phyloP scores from a whole-genome alignment of 2,113 vertebrate genomes.

The Rhinogobius similis region DNA sequence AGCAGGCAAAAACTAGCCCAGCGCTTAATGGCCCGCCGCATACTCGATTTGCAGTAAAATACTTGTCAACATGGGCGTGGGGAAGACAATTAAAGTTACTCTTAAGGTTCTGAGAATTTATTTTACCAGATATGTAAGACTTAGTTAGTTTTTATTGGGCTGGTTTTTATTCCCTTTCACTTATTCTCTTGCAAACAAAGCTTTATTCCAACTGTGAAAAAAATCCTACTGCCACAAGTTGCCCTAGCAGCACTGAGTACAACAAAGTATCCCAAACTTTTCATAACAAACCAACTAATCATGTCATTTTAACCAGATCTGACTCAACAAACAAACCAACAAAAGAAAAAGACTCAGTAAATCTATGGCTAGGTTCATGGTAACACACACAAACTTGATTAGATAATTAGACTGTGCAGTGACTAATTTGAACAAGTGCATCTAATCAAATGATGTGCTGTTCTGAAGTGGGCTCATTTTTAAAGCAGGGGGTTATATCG shows the following conservation, averaged over 20 bases:
- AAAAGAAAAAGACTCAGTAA: not conserved
- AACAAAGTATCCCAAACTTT: too few relatives aligned
- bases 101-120: too few relatives aligned
- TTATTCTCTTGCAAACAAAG: too few relatives aligned
- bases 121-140: too few relatives aligned
- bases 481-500: conserved; percentile 30
- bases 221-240: too few relatives aligned
- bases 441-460: conserved; percentile 20
- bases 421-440: conserved; percentile 34
- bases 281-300: not conserved
- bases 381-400: conserved; percentile 2
- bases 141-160: too few relatives aligned
- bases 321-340: not conserved
- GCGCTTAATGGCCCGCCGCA: not conserved
- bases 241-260: too few relatives aligned
- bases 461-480: conserved; percentile 38
- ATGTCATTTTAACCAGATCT: not conserved
- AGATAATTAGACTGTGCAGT: conserved; percentile 23
- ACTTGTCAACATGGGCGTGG: not conserved
- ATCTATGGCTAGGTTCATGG: not conserved
- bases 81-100: not conserved
- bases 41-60: conserved; percentile 7
- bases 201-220: too few relatives aligned
- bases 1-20: not conserved
- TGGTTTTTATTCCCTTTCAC: too few relatives aligned